Conservation (phyloP, 2,797 vertebrate genomes). For the Argentina silus region DNA sequence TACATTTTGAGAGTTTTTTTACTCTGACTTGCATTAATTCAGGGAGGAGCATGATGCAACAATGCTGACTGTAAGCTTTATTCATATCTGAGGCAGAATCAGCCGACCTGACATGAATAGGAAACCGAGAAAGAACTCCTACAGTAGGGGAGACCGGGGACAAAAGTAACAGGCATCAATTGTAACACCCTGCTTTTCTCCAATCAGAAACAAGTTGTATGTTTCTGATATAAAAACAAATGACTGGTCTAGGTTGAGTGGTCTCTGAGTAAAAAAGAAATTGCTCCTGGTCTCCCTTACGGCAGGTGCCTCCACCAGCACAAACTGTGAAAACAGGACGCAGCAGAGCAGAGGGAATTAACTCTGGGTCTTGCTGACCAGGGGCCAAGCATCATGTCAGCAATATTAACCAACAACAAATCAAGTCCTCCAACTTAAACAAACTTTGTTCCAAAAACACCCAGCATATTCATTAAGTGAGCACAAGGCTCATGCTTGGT, state of each 20-base stretch:
- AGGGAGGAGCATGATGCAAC: background rate
- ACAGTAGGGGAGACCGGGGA: too few relatives aligned
- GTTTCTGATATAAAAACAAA: too few relatives aligned
- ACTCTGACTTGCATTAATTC: background rate
- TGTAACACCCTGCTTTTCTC: too few relatives aligned
- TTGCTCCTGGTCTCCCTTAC: too few relatives aligned
- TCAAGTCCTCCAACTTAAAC: background rate
- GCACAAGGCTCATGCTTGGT: constrained; percentile 36
- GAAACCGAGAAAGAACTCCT: constrained; percentile 8
- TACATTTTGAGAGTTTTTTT: background rate
- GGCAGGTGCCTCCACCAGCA: background rate
- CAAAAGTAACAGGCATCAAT: too few relatives aligned
- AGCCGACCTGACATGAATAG: constrained; percentile 15
- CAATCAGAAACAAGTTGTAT: too few relatives aligned
- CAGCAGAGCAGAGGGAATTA: constrained; percentile 9
- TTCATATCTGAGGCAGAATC: constrained; percentile 11
- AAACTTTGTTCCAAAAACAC: constrained; percentile 29
- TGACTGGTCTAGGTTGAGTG: too few relatives aligned
- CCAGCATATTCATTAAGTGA: constrained; percentile 29
- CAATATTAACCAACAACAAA: constrained; percentile 8
- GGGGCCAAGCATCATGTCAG: constrained; percentile 23
- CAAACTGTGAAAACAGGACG: constrained; percentile 9
- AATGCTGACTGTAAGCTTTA: background rate
- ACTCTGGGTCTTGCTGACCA: constrained; percentile 39
- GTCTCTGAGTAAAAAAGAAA: too few relatives aligned